phyloP scores from a whole-genome alignment of 2,113 vertebrate genomes.

The Phyllostomus hastatus region DNA sequence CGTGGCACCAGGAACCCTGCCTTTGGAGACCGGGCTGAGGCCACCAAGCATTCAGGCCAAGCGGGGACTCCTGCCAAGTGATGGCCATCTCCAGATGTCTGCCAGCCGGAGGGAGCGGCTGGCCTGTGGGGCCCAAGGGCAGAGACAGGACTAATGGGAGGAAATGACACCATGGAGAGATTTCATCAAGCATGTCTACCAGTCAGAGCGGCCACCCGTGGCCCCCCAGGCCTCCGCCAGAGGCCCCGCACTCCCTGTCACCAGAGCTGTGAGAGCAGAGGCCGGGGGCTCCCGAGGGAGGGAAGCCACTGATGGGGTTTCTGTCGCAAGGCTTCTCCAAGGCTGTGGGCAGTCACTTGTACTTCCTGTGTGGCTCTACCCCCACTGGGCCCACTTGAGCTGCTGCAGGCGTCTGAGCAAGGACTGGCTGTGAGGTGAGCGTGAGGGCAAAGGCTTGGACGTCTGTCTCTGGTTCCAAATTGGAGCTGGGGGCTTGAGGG shows the following conservation, averaged over 20 bases:
- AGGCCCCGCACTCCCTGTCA: background rate
- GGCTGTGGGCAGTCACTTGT: background rate
- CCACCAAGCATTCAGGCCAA: background rate
- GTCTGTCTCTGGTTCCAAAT: background rate
- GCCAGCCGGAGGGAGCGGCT: background rate
- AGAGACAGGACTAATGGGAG: conserved; percentile 68
- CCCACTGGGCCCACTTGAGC: background rate
- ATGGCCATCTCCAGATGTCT: conserved; percentile 51
- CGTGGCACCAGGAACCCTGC: background rate
- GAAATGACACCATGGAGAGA: conserved; percentile 69
- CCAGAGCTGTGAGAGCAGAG: background rate
- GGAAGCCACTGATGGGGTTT: background rate
- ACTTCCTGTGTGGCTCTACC: background rate
- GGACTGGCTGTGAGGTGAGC: background rate
- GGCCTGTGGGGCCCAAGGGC: conserved; percentile 46
- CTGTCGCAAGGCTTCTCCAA: background rate
- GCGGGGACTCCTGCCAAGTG: background rate
- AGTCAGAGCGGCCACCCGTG: conserved; percentile 35
- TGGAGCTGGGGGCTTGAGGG: background rate
- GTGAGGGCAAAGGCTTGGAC: background rate
- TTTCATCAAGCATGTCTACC: conserved; percentile 59
- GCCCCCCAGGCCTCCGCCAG: background rate
- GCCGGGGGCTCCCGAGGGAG: background rate
- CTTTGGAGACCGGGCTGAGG: background rate
- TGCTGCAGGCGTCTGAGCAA: background rate